These are phyloP conservation scores for Homalodisca vitripennis DNA, from an alignment of 1,140 invertebrate genomes.

Conservation along the genomic window DNA sequence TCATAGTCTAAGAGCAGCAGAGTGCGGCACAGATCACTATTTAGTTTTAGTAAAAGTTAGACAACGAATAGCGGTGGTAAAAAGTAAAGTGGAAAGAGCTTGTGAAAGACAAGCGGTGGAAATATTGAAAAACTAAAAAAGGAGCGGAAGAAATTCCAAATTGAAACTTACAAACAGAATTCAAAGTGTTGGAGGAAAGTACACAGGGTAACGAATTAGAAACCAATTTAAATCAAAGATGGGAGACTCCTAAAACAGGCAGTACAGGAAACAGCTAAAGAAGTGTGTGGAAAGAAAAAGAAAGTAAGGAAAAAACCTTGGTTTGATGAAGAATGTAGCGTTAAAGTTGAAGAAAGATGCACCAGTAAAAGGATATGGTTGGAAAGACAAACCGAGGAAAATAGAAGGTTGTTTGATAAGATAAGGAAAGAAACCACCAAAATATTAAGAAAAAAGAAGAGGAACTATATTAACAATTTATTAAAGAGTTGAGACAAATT, in stretches of 20 bases:
- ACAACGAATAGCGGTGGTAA: constrained; percentile 20
- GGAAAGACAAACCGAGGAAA: constrained; percentile 24
- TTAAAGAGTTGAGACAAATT: constrained; percentile 30
- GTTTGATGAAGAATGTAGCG: constrained; percentile 35
- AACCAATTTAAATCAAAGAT: constrained; percentile 23
- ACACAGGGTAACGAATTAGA: background rate
- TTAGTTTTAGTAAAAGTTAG: constrained; percentile 33
- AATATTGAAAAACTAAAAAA: constrained; percentile 4
- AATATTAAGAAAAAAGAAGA: constrained; percentile 35
- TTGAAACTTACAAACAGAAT: constrained; percentile 8
- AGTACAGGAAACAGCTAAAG: background rate
- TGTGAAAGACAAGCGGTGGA: background rate
- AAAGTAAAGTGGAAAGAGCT: constrained; percentile 3
- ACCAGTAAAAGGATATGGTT: constrained; percentile 1
- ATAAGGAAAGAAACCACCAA: constrained; percentile 26
- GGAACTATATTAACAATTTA: constrained; percentile 21
- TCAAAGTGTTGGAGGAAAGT: background rate
- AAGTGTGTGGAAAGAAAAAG: constrained; percentile 13
- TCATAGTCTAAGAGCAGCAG: constrained; percentile 31
- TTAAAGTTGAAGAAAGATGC: constrained; percentile 25
- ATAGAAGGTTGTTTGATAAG: constrained; percentile 26
- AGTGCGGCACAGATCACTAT: constrained; percentile 34
- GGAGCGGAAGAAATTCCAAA: background rate
- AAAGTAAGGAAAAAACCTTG: constrained; percentile 32
- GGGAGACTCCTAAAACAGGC: constrained; percentile 12